phyloP scores from a whole-genome alignment of 2,797 vertebrate genomes.

The Rhynchotus rufescens region DNA sequence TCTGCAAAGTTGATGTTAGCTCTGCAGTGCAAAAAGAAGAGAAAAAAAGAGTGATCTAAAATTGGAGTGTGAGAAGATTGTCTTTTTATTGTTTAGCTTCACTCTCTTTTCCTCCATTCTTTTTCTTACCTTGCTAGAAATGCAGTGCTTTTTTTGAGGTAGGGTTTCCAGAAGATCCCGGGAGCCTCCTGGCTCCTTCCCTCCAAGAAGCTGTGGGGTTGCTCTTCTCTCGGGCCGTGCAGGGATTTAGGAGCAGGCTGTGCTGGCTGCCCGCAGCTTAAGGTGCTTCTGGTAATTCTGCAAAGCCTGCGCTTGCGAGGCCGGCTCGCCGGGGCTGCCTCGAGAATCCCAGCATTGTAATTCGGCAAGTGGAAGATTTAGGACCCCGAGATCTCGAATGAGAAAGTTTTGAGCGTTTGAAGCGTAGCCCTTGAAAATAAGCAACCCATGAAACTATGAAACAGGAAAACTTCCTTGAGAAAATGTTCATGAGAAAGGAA shows the following conservation, averaged over 20 bases:
- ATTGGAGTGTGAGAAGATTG: background rate
- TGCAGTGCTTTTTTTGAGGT: background rate
- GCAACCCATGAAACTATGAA: background rate
- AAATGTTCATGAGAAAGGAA: background rate
- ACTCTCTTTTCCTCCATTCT: background rate
- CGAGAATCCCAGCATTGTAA: background rate
- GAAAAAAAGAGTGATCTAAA: background rate
- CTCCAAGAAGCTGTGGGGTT: background rate
- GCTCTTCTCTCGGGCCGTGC: background rate
- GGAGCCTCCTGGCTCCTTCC: background rate
- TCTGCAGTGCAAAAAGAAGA: too few species aligned
- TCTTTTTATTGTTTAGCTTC: background rate
- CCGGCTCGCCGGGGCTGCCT: background rate
- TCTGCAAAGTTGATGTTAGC: background rate
- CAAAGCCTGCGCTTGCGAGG: background rate
- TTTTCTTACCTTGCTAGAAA: background rate
- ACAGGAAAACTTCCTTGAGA: background rate
- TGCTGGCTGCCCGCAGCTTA: background rate
- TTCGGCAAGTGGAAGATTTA: background rate
- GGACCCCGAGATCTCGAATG: background rate
- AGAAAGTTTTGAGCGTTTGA: background rate
- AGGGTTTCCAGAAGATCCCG: background rate
- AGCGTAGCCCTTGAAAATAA: background rate
- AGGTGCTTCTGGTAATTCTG: background rate
- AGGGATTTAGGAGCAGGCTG: background rate